Evolutionary conservation across 2,113 vertebrate species (phyloP).

Genomic region (Charadrius vociferus): DNA sequence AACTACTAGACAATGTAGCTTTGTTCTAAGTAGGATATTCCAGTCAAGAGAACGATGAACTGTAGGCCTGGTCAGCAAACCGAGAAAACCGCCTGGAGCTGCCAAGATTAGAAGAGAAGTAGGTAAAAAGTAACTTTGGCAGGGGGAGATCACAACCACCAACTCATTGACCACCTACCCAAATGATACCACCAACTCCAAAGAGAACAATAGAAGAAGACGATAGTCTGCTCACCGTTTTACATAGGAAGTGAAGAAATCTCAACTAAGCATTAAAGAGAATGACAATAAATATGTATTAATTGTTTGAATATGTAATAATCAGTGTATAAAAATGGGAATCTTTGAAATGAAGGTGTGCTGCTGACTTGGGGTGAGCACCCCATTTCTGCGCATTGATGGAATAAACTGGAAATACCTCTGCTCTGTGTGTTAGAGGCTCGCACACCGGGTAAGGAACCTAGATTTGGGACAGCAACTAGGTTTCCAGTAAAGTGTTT

Average conservation of each 20-base stretch:
- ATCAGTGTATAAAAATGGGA: background rate
- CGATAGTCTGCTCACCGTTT: background rate
- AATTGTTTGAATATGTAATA: background rate
- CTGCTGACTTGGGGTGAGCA: background rate
- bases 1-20: background rate
- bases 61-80: background rate
- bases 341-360: background rate
- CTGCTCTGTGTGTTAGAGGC: background rate
- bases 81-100: background rate
- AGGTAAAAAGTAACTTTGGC: background rate
- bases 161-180: background rate
- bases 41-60: background rate
- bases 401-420: background rate
- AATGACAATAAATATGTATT: background rate
- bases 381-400: background rate
- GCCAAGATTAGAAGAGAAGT: background rate
- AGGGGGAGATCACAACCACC: background rate
- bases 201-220: background rate
- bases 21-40: background rate
- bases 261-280: background rate
- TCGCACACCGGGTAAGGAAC: background rate
- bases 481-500: conserved; percentile 28
- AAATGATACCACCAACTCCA: background rate
- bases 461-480: background rate
- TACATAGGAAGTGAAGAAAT: background rate